A percentile compares a stretch with the other conserved stretches of the same genome.
These are phyloP conservation scores for Caenorhabditis sp. DNA, from an alignment of 2,888 invertebrate genomes.

Conservation along the genomic window DNA sequence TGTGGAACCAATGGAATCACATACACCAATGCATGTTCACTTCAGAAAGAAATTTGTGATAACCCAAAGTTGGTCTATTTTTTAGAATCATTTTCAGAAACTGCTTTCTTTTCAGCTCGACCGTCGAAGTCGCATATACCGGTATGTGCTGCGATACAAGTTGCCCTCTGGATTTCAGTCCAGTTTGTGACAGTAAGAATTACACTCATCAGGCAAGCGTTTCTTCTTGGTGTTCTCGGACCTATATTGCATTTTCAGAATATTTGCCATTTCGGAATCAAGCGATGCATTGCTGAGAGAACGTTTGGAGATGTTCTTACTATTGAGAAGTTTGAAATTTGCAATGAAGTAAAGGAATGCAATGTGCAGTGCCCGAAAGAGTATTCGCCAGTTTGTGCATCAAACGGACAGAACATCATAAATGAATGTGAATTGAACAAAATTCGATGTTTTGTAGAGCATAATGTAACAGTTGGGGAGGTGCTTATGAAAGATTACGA, in stretches of 20 bases:
- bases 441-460: constrained; percentile 65
- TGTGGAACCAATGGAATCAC: constrained; percentile 72
- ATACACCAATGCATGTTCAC: constrained; percentile 71
- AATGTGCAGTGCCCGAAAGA: constrained; percentile 62
- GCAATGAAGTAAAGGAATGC: constrained; percentile 62
- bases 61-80: constrained; percentile 11
- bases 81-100: not conserved
- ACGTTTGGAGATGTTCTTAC: constrained; percentile 63
- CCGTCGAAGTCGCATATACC: constrained; percentile 55
- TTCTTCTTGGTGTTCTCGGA: not conserved
- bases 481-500: constrained; percentile 58
- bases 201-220: constrained; percentile 60
- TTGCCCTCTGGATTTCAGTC: constrained; percentile 65
- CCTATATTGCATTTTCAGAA: constrained; percentile 60
- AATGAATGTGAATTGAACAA: constrained; percentile 72
- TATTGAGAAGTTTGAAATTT: constrained; percentile 67
- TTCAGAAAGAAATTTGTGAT: constrained; percentile 65
- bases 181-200: constrained; percentile 68
- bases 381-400: constrained; percentile 71
- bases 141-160: constrained; percentile 64
- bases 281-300: constrained; percentile 70
- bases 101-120: constrained; percentile 19
- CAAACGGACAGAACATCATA: constrained; percentile 69
- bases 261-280: constrained; percentile 72
- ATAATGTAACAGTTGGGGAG: constrained; percentile 53